These are phyloP conservation scores for Dolichoris vasculosae DNA, from an alignment of 1,140 invertebrate species.

Conservation along the genomic window DNA sequence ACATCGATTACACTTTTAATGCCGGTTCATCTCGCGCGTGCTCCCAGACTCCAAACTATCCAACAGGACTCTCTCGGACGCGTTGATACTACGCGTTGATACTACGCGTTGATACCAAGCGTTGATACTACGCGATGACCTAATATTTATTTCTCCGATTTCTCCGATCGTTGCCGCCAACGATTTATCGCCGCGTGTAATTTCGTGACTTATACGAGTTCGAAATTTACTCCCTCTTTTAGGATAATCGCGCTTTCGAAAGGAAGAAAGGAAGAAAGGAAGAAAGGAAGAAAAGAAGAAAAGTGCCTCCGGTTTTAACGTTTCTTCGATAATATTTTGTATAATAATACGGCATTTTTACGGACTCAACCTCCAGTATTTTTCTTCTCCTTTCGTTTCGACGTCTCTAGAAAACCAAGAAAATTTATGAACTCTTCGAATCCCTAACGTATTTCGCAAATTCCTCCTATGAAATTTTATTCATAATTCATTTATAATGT, in stretches of 20 bases:
- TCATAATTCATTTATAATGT: constrained; percentile 25
- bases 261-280: not conserved
- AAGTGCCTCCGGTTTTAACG: not conserved
- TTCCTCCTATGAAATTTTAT: constrained; percentile 29
- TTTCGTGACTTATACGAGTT: not conserved
- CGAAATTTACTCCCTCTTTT: not conserved
- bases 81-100: no score
- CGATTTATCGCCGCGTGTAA: no score
- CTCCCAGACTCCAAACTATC: no score
- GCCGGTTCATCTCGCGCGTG: not conserved
- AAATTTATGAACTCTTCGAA: constrained; percentile 50
- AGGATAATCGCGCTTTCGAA: not conserved
- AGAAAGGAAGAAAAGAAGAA: no score
- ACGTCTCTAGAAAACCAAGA: constrained; percentile 21
- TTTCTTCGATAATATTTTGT: constrained; percentile 8
- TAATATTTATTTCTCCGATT: no score
- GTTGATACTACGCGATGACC: no score
- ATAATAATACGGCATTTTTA: constrained; percentile 18
- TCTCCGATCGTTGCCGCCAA: not conserved
- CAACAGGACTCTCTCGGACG: no score
- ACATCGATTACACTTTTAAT: not conserved
- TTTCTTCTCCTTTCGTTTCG: constrained; percentile 21
- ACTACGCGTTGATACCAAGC: no score
- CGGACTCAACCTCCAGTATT: not conserved
- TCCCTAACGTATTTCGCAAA: constrained; percentile 41